A percentile compares a stretch with the other conserved stretches of the same genome.
These are phyloP conservation scores for Atta cephalotes DNA, from an alignment of 1,140 invertebrate genomes.

Conservation along the genomic window DNA sequence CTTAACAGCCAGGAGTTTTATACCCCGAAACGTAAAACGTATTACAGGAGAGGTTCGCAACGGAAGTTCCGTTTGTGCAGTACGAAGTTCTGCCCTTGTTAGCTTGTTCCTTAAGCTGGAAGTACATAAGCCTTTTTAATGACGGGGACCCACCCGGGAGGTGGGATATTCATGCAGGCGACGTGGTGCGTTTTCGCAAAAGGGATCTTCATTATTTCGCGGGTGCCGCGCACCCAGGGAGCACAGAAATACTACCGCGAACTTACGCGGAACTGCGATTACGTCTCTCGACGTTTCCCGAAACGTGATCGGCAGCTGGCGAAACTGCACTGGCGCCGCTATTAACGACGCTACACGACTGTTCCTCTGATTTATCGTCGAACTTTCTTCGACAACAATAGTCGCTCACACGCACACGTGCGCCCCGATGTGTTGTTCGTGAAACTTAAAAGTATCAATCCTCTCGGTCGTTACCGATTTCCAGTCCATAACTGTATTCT, in stretches of 20 bases:
- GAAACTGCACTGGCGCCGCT: conserved; percentile 16
- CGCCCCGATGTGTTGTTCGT: background rate
- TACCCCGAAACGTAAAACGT: conserved; percentile 65
- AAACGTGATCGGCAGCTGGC: conserved; percentile 44
- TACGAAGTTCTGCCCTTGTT: conserved; percentile 55
- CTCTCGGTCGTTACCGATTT: conserved; percentile 23
- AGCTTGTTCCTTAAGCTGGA: conserved; percentile 43
- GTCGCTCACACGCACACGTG: background rate
- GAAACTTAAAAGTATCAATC: conserved; percentile 33
- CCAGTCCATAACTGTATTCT: conserved; percentile 8
- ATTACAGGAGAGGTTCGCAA: conserved; percentile 3
- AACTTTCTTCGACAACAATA: conserved; percentile 42
- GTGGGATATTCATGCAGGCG: conserved; percentile 65
- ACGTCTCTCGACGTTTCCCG: conserved; percentile 11
- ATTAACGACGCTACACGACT: conserved; percentile 29
- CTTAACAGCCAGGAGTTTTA: conserved; percentile 66
- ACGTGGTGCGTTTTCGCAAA: conserved; percentile 64
- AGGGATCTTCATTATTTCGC: conserved; percentile 60
- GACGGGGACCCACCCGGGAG: conserved; percentile 16
- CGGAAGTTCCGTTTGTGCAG: conserved; percentile 65
- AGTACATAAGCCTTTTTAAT: conserved; percentile 73
- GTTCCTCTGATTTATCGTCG: conserved; percentile 48
- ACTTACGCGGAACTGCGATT: conserved; percentile 16
- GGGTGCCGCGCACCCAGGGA: background rate
- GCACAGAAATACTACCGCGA: background rate